A percentile compares a stretch with the other conserved stretches of the same genome.
phyloP scores from a whole-genome alignment of 2,113 vertebrate species.

The Globicephala melas region DNA sequence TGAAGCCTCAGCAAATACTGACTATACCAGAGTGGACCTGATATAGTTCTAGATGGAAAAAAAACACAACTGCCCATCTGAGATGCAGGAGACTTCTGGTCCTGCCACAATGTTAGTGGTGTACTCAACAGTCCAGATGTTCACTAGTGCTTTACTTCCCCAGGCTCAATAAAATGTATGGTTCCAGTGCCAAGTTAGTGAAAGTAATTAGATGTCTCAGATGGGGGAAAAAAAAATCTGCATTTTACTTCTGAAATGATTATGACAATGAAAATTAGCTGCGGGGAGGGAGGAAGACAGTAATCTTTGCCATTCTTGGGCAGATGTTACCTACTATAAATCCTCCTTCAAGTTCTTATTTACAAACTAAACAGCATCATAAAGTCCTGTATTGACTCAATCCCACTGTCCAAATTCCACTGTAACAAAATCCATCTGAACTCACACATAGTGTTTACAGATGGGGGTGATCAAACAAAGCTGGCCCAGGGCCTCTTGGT shows the following conservation, averaged over 20 bases:
- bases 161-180: background rate
- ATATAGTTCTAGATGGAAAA: background rate
- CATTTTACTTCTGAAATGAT: constrained; percentile 17
- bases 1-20: background rate
- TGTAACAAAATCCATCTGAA: background rate
- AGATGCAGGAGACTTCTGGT: background rate
- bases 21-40: background rate
- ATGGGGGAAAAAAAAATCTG: background rate
- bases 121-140: background rate
- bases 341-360: background rate
- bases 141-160: background rate
- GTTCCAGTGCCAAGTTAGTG: background rate
- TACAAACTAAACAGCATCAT: background rate
- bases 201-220: background rate
- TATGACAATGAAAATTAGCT: background rate
- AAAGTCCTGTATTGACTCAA: background rate
- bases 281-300: too few relatives aligned
- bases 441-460: background rate
- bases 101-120: background rate
- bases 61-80: background rate
- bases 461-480: background rate
- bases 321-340: background rate
- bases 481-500: background rate
- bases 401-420: constrained; percentile 19
- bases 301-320: background rate